Base-by-base conservation (phyloP, 2,888 invertebrate species). In the Meandrusa payeni region DNA sequence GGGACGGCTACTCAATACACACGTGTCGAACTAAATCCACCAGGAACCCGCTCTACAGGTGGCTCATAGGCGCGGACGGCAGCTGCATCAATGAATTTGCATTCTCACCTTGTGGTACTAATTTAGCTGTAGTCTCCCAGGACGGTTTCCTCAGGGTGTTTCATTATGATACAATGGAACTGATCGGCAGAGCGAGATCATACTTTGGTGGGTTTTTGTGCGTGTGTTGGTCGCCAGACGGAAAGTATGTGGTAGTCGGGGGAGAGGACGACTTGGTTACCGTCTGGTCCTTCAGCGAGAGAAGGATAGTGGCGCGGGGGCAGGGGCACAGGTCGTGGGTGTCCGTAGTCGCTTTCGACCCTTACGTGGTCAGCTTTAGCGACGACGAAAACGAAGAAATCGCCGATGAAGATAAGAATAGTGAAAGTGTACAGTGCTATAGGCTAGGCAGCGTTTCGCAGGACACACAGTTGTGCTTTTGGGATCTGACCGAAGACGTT, bases 311-410 rank as follows among this genome's bases (percentile, higher is more conserved):
- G 3, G 99, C 98, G n/a, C 89, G 99, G 26, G 99, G 98, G 0
- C 97, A 98, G 70, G 99, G 99, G 0, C 99, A 99, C 79, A 92
- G 96, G 57, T 98, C 98, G 41, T 99, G 99, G 99, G 97, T 99
- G 9, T 96, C 97, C 37, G 96, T 97, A 10, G 98, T 99, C 10
- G 95, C 97, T 2, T 98, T 98, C 69, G 97, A 97, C 80, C 94
- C 95, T 0, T 96, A 92, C 69, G 94, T 93, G 0, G 94, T 94
- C 5, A 92, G 92, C 40, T 92, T 93, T 57, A 90, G 91, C 47
- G 91, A 91, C 52, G 89, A 90, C 52, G 89, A 89, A 44, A 89
- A 89, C 67, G 92, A 92, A 43, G 90, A 90, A 39, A 90, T 89
- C 45, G 81, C 83, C 11, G 69, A 69, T 20, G 77, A 79, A 29